Evolutionary conservation across 2,888 invertebrate species (phyloP).

Genomic region (Yponomeuta sedellus): DNA sequence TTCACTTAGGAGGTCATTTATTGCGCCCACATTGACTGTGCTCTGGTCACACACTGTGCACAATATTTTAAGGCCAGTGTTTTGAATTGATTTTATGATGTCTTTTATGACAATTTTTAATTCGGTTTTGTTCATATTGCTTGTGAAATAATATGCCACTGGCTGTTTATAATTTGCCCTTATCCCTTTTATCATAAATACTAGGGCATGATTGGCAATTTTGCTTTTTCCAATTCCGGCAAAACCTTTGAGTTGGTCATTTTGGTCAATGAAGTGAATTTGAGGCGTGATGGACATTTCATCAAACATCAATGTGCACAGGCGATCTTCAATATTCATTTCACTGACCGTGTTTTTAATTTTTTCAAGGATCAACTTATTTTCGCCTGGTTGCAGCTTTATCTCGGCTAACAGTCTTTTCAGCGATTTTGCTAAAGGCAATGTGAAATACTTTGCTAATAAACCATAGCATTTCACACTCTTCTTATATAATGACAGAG

Average conservation of each 20-base stretch:
- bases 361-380: neutral
- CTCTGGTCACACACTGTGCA: constrained; percentile 30
- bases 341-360: neutral
- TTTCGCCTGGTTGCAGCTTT: neutral
- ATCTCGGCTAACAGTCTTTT: neutral
- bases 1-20: constrained; percentile 25
- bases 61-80: constrained; percentile 3
- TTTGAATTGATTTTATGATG: neutral
- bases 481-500: neutral
- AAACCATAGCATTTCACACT: neutral
- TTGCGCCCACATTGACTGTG: constrained; percentile 26
- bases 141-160: constrained; percentile 30
- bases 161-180: constrained; percentile 27
- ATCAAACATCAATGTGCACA: constrained; percentile 24
- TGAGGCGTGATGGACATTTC: constrained; percentile 25
- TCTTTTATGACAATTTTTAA: constrained; percentile 24
- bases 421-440: neutral
- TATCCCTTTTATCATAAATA: constrained; percentile 29
- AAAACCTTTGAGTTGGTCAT: constrained; percentile 24
- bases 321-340: neutral
- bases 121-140: constrained; percentile 21
- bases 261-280: constrained; percentile 18
- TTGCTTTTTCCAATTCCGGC: constrained; percentile 9
- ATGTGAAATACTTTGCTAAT: too few species aligned
- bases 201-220: constrained; percentile 26